phyloP scores from a whole-genome alignment of 2,888 invertebrate species.

The Mystacides longicornis region DNA sequence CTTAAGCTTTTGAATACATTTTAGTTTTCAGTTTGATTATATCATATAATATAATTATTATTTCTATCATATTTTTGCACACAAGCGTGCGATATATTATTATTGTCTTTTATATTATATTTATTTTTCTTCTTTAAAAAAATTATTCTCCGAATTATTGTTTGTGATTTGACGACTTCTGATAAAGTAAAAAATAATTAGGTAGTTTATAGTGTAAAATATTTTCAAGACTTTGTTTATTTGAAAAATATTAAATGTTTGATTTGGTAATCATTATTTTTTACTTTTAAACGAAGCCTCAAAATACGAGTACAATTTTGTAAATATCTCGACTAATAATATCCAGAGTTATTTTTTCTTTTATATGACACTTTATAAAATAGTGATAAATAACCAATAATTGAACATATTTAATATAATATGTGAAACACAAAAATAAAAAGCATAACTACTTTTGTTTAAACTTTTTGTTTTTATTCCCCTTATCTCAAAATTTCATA shows the following conservation, averaged over 20 bases:
- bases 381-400: neutral
- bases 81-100: no score
- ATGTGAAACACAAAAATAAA: neutral
- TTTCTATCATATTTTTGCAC: no score
- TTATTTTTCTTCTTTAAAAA: no score
- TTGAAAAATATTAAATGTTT: no score
- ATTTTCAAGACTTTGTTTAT: no score
- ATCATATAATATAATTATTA: neutral
- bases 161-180: no score
- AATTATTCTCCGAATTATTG: no score
- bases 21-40: neutral
- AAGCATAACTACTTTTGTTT: constrained; percentile 1
- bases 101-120: no score
- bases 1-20: neutral
- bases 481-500: no score
- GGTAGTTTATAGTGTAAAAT: no score
- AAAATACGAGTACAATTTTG: neutral
- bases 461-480: neutral
- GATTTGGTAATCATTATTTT: neutral
- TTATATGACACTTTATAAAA: neutral
- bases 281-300: neutral
- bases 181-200: no score
- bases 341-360: neutral
- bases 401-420: neutral
- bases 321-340: neutral